These are phyloP conservation scores for Sebastes hubbsi DNA, from an alignment of 2,797 vertebrate genomes.

Conservation along the genomic window DNA sequence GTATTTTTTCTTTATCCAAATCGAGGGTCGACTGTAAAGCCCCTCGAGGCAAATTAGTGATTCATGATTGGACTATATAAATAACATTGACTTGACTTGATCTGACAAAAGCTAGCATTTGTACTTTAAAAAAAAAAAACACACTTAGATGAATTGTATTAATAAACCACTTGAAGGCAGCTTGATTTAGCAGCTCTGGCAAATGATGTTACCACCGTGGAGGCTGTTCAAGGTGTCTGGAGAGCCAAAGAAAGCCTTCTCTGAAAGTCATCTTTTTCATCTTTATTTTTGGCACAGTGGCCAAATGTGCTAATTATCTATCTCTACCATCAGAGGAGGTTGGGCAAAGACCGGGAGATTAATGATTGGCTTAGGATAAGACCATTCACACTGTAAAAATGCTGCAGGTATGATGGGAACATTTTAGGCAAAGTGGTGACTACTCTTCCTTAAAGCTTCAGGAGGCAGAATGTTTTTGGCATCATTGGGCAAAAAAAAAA, in stretches of 20 bases:
- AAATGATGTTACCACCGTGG: slow-evolving; percentile 9
- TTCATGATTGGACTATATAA: background rate
- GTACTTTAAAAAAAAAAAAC: background rate
- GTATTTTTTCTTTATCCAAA: background rate
- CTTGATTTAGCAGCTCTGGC: slow-evolving; percentile 38
- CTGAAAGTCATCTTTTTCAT: slow-evolving; percentile 50
- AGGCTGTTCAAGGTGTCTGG: slow-evolving; percentile 29
- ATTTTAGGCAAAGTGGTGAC: background rate
- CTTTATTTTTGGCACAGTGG: slow-evolving; percentile 55
- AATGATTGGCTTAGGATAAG: slow-evolving; percentile 13
- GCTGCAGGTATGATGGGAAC: slow-evolving; percentile 10
- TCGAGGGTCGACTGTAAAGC: background rate
- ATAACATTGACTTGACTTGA: background rate
- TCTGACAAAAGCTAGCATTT: background rate
- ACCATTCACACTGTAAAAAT: slow-evolving; percentile 25
- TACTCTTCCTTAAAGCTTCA: background rate
- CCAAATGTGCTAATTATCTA: slow-evolving; percentile 51
- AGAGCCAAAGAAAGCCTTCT: slow-evolving; percentile 35
- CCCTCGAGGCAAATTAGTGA: background rate
- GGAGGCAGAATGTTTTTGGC: background rate
- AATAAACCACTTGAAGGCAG: slow-evolving; percentile 7
- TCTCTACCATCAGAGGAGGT: slow-evolving; percentile 32
- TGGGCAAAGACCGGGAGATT: slow-evolving; percentile 24
- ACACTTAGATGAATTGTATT: background rate
- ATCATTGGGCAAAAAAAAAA: background rate